Conservation (phyloP, 1,140 invertebrate genomes). For the Pseudomyrmex pallidus region DNA sequence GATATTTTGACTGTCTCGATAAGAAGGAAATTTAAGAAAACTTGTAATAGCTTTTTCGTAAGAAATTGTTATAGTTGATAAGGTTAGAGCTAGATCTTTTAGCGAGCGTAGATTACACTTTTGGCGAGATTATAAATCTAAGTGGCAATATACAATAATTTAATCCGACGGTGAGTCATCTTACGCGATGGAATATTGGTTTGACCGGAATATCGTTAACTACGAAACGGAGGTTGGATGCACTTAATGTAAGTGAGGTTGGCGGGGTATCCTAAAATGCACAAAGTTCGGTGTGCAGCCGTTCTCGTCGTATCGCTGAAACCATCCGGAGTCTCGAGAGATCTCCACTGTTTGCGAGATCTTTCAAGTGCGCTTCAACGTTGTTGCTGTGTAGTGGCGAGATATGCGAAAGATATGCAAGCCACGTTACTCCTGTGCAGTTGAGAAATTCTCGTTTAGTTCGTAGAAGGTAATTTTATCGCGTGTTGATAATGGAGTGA, state of each 20-base stretch:
- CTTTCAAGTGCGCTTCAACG: conserved; percentile 64
- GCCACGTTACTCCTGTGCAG: conserved; percentile 55
- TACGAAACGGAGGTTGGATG: conserved; percentile 29
- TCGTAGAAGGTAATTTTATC: conserved; percentile 35
- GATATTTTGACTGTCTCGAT: no score
- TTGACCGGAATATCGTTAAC: conserved; percentile 24
- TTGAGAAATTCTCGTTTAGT: conserved; percentile 61
- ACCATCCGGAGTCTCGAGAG: conserved; percentile 71
- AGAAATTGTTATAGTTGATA: neutral
- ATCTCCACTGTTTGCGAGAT: conserved; percentile 70
- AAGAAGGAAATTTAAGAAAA: no score
- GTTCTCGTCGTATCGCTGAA: conserved; percentile 67
- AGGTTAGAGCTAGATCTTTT: no score
- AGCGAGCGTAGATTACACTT: no score
- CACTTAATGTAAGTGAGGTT: conserved; percentile 46
- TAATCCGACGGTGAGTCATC: neutral
- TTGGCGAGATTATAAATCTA: neutral
- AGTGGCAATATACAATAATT: neutral
- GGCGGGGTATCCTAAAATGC: conserved; percentile 65
- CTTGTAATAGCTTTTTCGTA: no score
- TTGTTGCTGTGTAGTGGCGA: conserved; percentile 68
- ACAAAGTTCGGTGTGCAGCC: conserved; percentile 63
- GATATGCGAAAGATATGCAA: conserved; percentile 66
- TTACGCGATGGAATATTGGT: neutral
- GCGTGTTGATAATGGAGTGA: neutral